phyloP scores from a whole-genome alignment of 2,797 vertebrate genomes.

The Hemitrygon akajei region DNA sequence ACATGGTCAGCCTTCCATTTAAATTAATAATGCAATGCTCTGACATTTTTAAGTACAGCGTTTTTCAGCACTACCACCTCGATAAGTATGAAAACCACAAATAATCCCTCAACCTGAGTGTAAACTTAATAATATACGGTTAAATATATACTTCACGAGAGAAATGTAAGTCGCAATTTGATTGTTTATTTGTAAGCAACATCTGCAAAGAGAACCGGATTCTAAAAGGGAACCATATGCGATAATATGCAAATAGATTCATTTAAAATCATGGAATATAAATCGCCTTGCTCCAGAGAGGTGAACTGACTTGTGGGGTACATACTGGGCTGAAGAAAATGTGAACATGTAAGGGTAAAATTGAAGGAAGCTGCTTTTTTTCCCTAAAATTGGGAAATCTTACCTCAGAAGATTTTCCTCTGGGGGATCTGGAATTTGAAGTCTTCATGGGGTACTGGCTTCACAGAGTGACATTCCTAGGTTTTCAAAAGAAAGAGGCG shows the following conservation, averaged over 20 bases:
- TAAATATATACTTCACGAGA: background rate
- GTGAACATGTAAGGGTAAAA: background rate
- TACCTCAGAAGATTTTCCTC: background rate
- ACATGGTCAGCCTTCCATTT: background rate
- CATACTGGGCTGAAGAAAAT: background rate
- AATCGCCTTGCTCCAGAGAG: background rate
- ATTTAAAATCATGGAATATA: background rate
- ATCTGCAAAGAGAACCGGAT: background rate
- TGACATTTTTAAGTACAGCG: background rate
- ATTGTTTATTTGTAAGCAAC: background rate
- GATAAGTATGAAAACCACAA: background rate
- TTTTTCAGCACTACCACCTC: background rate
- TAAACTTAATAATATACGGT: too few relatives aligned
- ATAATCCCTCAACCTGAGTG: background rate
- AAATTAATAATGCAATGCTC: slow-evolving; percentile 6
- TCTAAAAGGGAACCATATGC: background rate
- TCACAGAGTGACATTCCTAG: background rate
- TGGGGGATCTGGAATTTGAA: background rate
- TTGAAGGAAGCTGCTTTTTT: background rate
- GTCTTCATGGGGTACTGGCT: background rate
- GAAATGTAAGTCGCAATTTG: background rate
- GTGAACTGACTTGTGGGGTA: background rate
- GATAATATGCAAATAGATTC: background rate
- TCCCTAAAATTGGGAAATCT: background rate
- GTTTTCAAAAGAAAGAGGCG: background rate